These are phyloP conservation scores for Trissolcus brochymenae DNA, from an alignment of 2,888 invertebrate species.

Conservation along the genomic window DNA sequence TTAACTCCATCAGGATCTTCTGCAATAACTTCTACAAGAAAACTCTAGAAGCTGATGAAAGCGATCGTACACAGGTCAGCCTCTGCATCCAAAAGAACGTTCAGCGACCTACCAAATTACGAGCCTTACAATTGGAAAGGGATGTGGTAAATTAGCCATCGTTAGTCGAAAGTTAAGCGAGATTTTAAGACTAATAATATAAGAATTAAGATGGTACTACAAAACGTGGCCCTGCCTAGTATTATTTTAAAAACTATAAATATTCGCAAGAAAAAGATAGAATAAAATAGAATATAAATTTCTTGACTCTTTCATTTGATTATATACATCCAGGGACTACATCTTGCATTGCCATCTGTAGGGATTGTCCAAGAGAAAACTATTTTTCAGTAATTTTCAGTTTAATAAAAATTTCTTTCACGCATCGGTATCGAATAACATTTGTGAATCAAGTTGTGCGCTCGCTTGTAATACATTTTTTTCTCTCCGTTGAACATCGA, in stretches of 20 bases:
- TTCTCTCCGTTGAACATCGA: neutral
- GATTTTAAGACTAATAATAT: neutral
- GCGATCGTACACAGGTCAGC: neutral
- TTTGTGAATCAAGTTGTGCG: constrained; percentile 26
- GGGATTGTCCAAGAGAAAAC: neutral
- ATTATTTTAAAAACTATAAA: too few relatives aligned
- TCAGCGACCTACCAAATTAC: constrained; percentile 6
- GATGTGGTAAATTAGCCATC: too few relatives aligned
- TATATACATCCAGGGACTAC: too few relatives aligned
- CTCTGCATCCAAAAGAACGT: constrained; percentile 14
- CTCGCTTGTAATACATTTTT: constrained; percentile 14
- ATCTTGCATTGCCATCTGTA: too few relatives aligned
- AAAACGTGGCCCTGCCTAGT: too few relatives aligned
- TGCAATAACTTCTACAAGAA: constrained; percentile 17
- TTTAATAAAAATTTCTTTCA: constrained; percentile 29
- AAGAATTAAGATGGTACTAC: neutral
- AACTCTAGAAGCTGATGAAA: neutral
- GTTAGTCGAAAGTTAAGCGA: too few relatives aligned
- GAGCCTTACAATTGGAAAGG: too few relatives aligned
- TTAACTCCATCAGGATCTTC: neutral
- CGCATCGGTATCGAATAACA: constrained; percentile 24
- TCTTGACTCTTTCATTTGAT: too few relatives aligned
- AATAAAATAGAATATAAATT: too few relatives aligned
- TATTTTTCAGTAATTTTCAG: constrained; percentile 15
- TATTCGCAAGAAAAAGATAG: too few relatives aligned